Conservation (phyloP, 2,888 invertebrate species). For the Idaea biselata region DNA sequence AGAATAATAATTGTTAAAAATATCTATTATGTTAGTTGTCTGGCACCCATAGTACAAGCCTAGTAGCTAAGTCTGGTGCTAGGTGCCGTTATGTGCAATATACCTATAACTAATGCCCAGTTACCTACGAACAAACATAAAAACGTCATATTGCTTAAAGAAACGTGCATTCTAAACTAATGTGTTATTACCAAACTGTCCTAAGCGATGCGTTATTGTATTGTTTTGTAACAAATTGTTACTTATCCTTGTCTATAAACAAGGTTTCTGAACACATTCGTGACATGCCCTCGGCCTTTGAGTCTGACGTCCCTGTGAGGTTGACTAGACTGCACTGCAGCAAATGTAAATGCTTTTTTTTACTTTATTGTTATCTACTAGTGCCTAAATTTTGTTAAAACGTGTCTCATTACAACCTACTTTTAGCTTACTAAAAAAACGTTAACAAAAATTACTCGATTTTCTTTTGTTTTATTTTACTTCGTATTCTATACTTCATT, state of each 20-base stretch:
- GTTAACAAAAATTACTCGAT: too few species aligned
- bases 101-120: background rate
- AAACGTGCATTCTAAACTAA: conserved; percentile 32
- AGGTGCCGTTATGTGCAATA: background rate
- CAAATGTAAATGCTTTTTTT: too few species aligned
- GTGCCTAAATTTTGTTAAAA: too few species aligned
- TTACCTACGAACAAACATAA: conserved; percentile 14
- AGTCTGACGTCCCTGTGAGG: background rate
- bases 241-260: conserved; percentile 2
- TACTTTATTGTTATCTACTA: too few species aligned
- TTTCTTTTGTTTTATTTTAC: too few species aligned
- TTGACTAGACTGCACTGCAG: too few species aligned
- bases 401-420: too few species aligned
- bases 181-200: conserved; percentile 28
- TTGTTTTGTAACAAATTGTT: conserved; percentile 28
- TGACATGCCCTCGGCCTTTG: background rate
- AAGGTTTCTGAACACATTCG: background rate
- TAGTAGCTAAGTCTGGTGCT: too few species aligned
- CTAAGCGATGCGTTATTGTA: conserved; percentile 25
- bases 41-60: too few species aligned
- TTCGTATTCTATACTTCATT: too few species aligned
- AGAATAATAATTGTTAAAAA: background rate
- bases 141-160: conserved; percentile 23
- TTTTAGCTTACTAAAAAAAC: too few species aligned
- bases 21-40: background rate